Percentiles rank a stretch among this genome's conserved stretches.
phyloP scores from a whole-genome alignment of 1,140 invertebrate species.

The Bombus haemorrhoidalis region DNA sequence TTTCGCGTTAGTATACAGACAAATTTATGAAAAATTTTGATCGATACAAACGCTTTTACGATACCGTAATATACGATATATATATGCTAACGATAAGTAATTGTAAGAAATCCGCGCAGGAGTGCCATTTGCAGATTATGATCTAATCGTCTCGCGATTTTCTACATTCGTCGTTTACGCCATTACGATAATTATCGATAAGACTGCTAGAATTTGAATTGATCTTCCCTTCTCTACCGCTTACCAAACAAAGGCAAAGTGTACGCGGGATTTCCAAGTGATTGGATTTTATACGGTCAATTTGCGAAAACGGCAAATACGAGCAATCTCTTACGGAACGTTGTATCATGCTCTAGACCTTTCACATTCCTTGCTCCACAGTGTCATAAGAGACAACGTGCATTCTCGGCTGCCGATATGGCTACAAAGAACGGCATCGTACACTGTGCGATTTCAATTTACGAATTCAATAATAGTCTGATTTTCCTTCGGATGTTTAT shows the following conservation, averaged over 20 bases:
- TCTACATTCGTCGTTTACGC: too few species aligned
- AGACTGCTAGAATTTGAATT: slow-evolving; percentile 11
- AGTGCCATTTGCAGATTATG: background rate
- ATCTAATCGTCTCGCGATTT: background rate
- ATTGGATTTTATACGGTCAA: slow-evolving; percentile 49
- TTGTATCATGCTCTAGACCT: slow-evolving; percentile 56
- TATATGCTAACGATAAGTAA: background rate
- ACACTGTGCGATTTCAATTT: background rate
- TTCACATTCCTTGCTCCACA: slow-evolving; percentile 59
- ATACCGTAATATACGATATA: background rate
- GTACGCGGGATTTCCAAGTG: background rate
- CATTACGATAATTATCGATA: slow-evolving; percentile 15
- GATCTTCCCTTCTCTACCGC: background rate
- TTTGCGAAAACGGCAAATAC: slow-evolving; percentile 38
- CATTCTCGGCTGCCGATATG: slow-evolving; percentile 31
- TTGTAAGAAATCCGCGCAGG: background rate
- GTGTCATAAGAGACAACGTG: slow-evolving; percentile 57
- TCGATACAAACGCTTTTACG: too few species aligned
- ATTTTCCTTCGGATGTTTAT: background rate
- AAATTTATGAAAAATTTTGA: background rate
- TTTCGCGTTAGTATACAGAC: background rate
- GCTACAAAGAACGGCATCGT: background rate
- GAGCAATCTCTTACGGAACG: slow-evolving; percentile 7
- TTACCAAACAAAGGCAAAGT: background rate
- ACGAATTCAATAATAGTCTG: slow-evolving; percentile 7